Evolutionary conservation across 1,140 invertebrate genomes (phyloP).

Genomic region (Xylocopa sonorina): DNA sequence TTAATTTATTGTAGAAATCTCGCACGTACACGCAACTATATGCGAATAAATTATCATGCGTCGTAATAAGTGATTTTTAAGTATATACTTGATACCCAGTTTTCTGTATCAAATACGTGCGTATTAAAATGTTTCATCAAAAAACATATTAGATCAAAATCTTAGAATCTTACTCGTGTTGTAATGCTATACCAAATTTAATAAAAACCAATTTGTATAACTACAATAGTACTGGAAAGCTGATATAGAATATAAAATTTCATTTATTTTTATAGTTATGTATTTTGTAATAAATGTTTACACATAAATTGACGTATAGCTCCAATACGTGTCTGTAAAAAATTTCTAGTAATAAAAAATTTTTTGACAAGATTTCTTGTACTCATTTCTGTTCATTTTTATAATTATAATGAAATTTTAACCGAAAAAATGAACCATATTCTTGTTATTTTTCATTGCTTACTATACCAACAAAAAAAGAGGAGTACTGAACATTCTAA

Average conservation of each 20-base stretch:
- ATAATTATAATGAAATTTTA: background rate
- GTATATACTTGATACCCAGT: background rate
- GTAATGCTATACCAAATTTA: background rate
- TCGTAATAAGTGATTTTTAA: background rate
- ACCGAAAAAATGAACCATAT: background rate
- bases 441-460: background rate
- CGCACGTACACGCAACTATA: background rate
- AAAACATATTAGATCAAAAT: background rate
- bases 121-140: background rate
- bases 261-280: conserved; percentile 6
- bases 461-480: too few species aligned
- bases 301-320: background rate
- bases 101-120: background rate
- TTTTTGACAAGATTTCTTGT: too few species aligned
- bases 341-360: background rate
- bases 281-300: conserved; percentile 11
- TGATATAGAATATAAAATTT: conserved; percentile 9
- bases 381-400: too few species aligned
- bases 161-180: background rate
- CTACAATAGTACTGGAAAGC: background rate
- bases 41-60: background rate
- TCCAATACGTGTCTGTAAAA: background rate
- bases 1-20: background rate
- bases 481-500: too few species aligned
- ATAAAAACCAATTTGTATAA: background rate